A percentile compares a stretch with the other conserved stretches of the same genome.
Conservation (phyloP, 1,140 invertebrate genomes). For the Ceratitis capitata region DNA sequence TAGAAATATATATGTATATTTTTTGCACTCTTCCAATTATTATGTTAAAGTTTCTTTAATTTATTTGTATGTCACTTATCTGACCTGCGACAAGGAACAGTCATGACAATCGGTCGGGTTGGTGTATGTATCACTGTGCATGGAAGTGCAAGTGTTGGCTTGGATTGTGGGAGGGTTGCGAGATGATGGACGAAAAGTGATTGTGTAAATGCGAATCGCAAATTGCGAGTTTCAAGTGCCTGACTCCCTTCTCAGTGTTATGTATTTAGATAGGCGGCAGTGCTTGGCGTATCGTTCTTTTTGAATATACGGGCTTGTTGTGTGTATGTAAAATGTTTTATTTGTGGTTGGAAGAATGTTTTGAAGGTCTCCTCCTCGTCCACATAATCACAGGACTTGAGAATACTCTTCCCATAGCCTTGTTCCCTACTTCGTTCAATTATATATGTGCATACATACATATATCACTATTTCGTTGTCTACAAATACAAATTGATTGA, state of each 20-base stretch:
- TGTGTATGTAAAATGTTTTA: not conserved
- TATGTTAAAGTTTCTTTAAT: not conserved
- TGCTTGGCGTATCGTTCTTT: not conserved
- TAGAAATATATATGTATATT: not conserved
- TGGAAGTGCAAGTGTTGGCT: not conserved
- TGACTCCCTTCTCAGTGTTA: not conserved
- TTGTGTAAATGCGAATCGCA: slow-evolving; percentile 17
- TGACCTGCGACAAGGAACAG: not conserved
- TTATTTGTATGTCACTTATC: not conserved
- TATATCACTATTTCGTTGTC: not conserved
- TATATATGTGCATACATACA: too few relatives aligned
- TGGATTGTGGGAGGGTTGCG: not conserved
- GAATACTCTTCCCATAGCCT: not conserved
- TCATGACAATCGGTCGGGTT: not conserved
- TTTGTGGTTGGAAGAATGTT: not conserved
- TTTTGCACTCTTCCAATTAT: not conserved
- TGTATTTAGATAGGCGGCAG: not conserved
- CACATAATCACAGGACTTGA: not conserved
- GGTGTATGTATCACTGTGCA: not conserved
- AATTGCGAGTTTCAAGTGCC: slow-evolving; percentile 2
- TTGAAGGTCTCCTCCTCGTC: slow-evolving; percentile 11
- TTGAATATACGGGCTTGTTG: not conserved
- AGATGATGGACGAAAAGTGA: not conserved
- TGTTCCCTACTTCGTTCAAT: not conserved
- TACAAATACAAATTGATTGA: slow-evolving; percentile 10